Evolutionary conservation across 1,140 invertebrate genomes (phyloP), one percentile per base, ranked within the genome.

Genomic region (Eulimnadia texana): DNA sequence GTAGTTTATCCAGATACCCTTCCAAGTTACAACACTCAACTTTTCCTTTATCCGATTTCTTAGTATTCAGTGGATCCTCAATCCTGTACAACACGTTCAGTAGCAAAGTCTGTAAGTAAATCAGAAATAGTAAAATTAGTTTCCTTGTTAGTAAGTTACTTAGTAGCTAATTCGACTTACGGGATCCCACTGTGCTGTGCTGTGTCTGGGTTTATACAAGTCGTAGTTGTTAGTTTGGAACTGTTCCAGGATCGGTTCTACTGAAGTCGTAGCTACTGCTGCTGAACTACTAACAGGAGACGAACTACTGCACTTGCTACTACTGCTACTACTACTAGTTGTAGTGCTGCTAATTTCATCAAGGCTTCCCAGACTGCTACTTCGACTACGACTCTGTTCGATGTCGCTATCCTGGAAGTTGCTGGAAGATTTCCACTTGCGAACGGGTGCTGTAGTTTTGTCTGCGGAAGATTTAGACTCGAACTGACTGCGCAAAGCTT

Each of bases 1-100:
- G 78, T 49, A 80, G 67, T 63, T 77, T 77, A 61, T 79, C 78
- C 68, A 79, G 69, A 62, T 74, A 72, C 0, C 78, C 78, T 64
- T 73, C 72, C 50, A 72, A 71, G 60, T 71, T 62, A 3, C 61
- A 50, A 16, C 50, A 61, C 50, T 42, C n/a, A 50, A 22, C 13
- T 19, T 29, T 19, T 53, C 42, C 23, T n/a, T 42, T 42, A 10
- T 9, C 22, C 13, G 29, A 42, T 27, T n/a, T 28, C 23, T 47
- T n/a, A 23, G 33, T 6, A 3, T 23, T 20, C 16, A 25, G 22
- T 11, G 62, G 62, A 28, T 59, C 27, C 28, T 61, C 61, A 11
- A 68, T 19, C 20, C 55, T 25, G 25, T 68, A 66, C 61, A 67
- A 49, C 33, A 63, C 61, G 23, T 61, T 25, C 42, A 67, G 24